These are phyloP conservation scores for Sitobion miscanthi DNA, from an alignment of 1,140 invertebrate species.

Conservation along the genomic window DNA sequence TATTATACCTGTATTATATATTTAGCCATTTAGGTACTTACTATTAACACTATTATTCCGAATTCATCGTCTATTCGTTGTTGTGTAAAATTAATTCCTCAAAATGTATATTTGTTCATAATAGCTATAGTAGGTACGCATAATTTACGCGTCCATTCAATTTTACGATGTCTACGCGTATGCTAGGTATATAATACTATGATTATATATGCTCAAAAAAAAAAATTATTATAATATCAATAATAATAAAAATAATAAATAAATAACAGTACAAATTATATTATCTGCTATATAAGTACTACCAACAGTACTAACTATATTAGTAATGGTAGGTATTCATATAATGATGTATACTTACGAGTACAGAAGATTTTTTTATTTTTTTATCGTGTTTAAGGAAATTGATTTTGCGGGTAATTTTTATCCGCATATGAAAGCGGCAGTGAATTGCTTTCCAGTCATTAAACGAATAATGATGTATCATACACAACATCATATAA, in stretches of 20 bases:
- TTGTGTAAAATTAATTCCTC: background rate
- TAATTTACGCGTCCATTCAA: background rate
- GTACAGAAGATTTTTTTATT: background rate
- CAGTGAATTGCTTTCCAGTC: background rate
- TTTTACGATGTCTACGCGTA: background rate
- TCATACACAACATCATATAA: background rate
- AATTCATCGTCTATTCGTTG: background rate
- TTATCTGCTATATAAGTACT: background rate
- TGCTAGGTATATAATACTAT: background rate
- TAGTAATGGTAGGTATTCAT: background rate
- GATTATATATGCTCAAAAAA: background rate
- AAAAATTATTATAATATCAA: background rate
- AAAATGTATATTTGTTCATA: background rate
- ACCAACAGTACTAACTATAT: background rate
- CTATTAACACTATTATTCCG: background rate
- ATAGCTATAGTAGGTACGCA: too few species aligned
- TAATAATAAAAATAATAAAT: constrained; percentile 12
- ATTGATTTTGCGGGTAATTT: constrained; percentile 8
- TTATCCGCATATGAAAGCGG: background rate
- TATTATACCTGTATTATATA: too few species aligned
- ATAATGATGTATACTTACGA: background rate
- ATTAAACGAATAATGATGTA: background rate
- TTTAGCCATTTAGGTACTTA: background rate
- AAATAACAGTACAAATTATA: background rate
- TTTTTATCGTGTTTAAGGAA: background rate